Evolutionary conservation across 2,113 vertebrate genomes (phyloP).

Genomic region (Gavialis gangeticus): DNA sequence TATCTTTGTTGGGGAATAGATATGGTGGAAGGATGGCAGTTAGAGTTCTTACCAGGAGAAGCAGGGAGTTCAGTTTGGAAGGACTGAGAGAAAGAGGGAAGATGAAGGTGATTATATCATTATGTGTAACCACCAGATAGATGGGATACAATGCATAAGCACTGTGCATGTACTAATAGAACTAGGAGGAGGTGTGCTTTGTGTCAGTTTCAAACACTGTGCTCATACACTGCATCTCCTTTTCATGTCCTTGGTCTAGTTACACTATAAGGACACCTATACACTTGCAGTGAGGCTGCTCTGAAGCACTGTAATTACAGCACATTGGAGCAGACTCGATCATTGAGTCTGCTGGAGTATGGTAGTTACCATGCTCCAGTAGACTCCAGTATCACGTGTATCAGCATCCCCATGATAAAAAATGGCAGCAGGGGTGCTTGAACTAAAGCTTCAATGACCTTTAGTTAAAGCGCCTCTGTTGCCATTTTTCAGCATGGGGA

Average conservation of each 20-base stretch:
- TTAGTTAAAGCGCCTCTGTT: too few species aligned
- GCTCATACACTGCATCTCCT: not conserved
- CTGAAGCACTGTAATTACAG: too few species aligned
- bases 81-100: not conserved
- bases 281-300: too few species aligned
- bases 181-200: fast-evolving
- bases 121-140: not conserved
- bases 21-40: not conserved
- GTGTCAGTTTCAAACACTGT: not conserved
- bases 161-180: not conserved
- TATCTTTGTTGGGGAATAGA: not conserved
- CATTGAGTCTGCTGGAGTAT: too few species aligned
- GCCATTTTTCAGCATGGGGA: too few species aligned
- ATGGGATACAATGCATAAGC: not conserved
- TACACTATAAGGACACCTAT: not conserved
- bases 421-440: too few species aligned
- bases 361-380: too few species aligned
- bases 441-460: too few species aligned
- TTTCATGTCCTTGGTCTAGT: not conserved
- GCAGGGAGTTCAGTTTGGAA: not conserved
- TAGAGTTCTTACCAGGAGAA: not conserved
- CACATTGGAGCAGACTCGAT: too few species aligned
- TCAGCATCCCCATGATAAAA: too few species aligned
- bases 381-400: too few species aligned
- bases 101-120: not conserved